Evolutionary conservation across 2,888 invertebrate species (phyloP), one percentile per base, ranked within the genome.

Genomic region (Sycophila texana): DNA sequence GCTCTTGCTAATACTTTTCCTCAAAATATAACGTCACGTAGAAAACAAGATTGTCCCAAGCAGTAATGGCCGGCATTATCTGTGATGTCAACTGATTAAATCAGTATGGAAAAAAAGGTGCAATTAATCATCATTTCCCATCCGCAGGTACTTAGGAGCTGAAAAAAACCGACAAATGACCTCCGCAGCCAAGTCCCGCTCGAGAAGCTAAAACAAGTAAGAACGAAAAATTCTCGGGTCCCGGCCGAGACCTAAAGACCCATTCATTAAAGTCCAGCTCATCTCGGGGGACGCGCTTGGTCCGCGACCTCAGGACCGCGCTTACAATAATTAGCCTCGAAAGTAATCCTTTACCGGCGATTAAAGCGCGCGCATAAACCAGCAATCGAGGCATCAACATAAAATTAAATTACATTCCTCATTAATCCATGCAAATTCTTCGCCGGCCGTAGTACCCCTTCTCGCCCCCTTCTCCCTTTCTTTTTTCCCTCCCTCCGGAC

Each of bases 321-420:
- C 66, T 61, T 73, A 80, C 61, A 76, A 80, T 80, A 80, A 80
- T 75, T 80, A 80, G 76, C 79, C 67, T 75, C 72, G 39, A 80
- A 80, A 76, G 76, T 73, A 80, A 80, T 80, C 75, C 72, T 80
- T 80, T 80, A 80, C 55, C 61, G 72, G 72, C 72, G 76, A 72
- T 75, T 80, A 80, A 80, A 73, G 55, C 66, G 75, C 71, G 63
- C 63, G 67, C 73, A 14, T 66, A 65, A 67, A 63, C 51, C 55
- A 66, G 74, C 77, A 75, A 81, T 77, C 74, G 74, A 77, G 81
- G 65, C 80, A 80, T 80, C 80, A 80, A 74, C 80, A 77, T 80
- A 77, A 77, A 81, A 81, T 81, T 74, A 81, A 75, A 81, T 81
- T 77, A 77, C 74, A 75, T 77, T 77, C 81, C 77, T 72, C 74